Conservation (phyloP, 92 coral and sea anemone species). For the Porites rus region DNA sequence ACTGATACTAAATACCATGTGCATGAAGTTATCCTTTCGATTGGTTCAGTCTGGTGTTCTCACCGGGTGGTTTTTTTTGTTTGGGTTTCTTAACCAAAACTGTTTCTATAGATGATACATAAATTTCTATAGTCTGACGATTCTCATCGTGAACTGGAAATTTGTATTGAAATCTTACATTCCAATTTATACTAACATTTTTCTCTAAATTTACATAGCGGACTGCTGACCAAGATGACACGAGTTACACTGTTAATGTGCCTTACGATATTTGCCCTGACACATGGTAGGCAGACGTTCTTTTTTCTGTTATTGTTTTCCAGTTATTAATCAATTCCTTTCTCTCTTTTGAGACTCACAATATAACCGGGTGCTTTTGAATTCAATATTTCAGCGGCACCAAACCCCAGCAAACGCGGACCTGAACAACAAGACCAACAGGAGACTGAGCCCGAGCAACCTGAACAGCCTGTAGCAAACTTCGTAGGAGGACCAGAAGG, state of each 20-base stretch:
- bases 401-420: conserved; percentile 49
- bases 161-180: not conserved
- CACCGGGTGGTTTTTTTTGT: too few species aligned
- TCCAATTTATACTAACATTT: not conserved
- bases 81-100: too few species aligned
- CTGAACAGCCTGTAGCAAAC: not conserved
- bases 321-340: not conserved
- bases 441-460: conserved; percentile 11
- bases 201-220: conserved; percentile 22
- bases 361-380: not conserved
- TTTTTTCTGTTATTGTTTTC: not conserved
- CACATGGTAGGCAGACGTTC: conserved; percentile 45
- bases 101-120: too few species aligned
- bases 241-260: conserved; percentile 62
- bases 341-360: not conserved
- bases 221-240: conserved; percentile 76
- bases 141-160: too few species aligned
- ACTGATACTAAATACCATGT: too few species aligned
- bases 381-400: conserved; percentile 39
- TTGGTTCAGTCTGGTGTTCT: too few species aligned
- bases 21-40: too few species aligned
- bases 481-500: conserved; percentile 1
- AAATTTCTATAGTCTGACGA: too few species aligned
- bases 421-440: conserved; percentile 24
- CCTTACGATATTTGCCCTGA: conserved; percentile 61